Conservation (phyloP, 2,113 vertebrate genomes). For the Odocoileus virginianus region DNA sequence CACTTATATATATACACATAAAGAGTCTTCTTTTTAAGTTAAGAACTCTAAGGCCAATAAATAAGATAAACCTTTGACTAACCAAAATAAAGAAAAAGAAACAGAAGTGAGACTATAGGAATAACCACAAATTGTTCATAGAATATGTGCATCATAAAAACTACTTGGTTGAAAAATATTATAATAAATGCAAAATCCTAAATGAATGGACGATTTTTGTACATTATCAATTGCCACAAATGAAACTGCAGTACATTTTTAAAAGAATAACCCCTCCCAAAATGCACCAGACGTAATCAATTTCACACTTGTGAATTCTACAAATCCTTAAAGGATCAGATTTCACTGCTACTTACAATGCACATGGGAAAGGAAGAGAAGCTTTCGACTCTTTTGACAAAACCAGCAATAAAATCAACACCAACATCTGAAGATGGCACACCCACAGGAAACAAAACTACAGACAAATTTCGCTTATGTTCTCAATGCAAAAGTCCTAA, state of each 20-base stretch:
- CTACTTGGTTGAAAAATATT: background rate
- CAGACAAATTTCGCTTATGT: background rate
- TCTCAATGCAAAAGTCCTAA: background rate
- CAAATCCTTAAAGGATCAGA: background rate
- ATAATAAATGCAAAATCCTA: background rate
- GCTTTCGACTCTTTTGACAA: background rate
- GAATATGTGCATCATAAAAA: background rate
- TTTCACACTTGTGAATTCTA: background rate
- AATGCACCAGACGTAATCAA: background rate
- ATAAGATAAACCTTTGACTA: background rate
- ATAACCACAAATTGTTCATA: background rate
- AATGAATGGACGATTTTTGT: background rate
- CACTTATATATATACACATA: background rate
- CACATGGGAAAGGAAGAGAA: background rate
- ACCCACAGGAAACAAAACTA: background rate
- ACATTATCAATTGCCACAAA: background rate
- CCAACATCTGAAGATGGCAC: background rate
- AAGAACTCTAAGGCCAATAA: background rate
- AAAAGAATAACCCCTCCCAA: background rate
- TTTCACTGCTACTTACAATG: background rate
- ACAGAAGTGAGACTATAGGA: background rate
- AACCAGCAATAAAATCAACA: background rate
- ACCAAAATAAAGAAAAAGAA: background rate
- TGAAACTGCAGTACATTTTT: background rate
- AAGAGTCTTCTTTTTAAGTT: background rate